Evolutionary conservation across 2,113 vertebrate species (phyloP), one percentile per base, ranked within the genome.

Genomic region (Oplegnathus fasciatus): DNA sequence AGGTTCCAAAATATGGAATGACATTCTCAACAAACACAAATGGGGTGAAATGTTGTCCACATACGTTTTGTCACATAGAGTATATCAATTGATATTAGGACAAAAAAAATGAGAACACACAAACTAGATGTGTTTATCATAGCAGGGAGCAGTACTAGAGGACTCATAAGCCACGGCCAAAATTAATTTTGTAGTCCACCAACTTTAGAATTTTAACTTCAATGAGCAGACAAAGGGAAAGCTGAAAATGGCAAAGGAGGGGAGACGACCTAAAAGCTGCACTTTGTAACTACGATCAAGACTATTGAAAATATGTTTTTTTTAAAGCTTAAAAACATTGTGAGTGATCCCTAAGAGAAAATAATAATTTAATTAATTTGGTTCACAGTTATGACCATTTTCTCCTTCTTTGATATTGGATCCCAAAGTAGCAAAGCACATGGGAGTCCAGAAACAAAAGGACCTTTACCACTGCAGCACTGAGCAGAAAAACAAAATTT

Each of bases 211-310:
- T 20, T 54, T 54, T 34, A 17, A 34, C 54, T 46, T 69, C 52
- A 68, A n/a, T 30, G 37, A 57, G 52, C 18, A 34, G n/a, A 46
- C 0, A 46, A 26, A 30, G n/a, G n/a, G 28, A n/a, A 42, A 67
- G n/a, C 26, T 48, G 8, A 50, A 20, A 30, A 17, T 17, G 17
- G 11, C 50, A 30, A 34, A 28, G 4, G n/a, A 52, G n/a, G 2
- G 1, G 32, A 30, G 66, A 6, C 6, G 2, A 50, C 17, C 57
- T 10, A 5, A 14, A 75, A 50, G 28, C 14, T 66, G n/a, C n/a
- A 65, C 58, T 73, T 81, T 66, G 61, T 46, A 67, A 65, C 37
- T 17, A 22, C 10, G 52, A 74, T 75, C 48, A 46, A 67, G 24
- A 22, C 50, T 67, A 28, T 50, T 62, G 22, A 60, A 50, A 48